Conservation (phyloP, 2,113 vertebrate species). For the Burhinus bistriatus region DNA sequence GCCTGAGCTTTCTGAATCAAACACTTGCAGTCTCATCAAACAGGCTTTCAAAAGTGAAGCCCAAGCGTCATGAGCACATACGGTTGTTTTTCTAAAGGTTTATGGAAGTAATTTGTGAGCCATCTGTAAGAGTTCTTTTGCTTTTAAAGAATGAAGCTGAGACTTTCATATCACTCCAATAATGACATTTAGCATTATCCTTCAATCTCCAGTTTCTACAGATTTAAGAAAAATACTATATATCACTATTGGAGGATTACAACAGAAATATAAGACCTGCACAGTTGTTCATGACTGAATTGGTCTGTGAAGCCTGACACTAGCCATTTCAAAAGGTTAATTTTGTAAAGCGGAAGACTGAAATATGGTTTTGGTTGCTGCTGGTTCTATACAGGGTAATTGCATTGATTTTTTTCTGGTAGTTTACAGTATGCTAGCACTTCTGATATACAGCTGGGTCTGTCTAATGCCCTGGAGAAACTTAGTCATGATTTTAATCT, state of each 20-base stretch:
- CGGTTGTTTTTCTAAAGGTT: neutral
- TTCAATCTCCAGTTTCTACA: neutral
- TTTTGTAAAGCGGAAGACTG: neutral
- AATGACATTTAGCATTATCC: neutral
- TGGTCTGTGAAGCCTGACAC: neutral
- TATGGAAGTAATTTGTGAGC: neutral
- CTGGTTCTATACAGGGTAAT: neutral
- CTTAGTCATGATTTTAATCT: neutral
- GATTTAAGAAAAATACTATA: neutral
- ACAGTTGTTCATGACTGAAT: neutral
- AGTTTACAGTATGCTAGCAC: neutral
- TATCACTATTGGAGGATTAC: neutral
- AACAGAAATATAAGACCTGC: neutral
- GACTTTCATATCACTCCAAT: accelerated
- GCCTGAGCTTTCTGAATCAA: slow-evolving; percentile 11
- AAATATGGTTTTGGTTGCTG: neutral
- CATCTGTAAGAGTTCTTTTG: neutral
- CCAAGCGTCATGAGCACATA: neutral
- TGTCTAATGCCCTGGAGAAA: neutral
- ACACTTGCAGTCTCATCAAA: neutral
- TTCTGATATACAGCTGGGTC: neutral
- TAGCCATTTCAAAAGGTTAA: neutral
- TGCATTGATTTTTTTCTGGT: neutral
- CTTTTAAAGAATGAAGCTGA: neutral
- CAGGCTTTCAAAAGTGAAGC: neutral